A percentile compares a stretch with the other conserved stretches of the same genome.
These are phyloP conservation scores for Cossypha caffra DNA, from an alignment of 2,797 vertebrate species.

Conservation along the genomic window DNA sequence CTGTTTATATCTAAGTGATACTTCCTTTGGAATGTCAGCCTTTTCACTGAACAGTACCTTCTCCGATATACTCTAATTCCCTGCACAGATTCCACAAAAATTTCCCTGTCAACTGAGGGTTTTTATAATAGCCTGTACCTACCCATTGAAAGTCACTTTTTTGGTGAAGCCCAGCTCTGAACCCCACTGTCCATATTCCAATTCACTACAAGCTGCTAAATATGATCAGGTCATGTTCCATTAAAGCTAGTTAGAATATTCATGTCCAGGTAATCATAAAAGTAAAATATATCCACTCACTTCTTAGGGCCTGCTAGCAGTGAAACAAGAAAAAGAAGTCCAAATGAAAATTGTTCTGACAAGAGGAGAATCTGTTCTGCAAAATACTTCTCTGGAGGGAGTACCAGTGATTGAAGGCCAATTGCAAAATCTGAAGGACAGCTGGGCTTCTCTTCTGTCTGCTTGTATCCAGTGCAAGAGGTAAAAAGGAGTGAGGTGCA, in stretches of 20 bases:
- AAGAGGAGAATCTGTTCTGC: conserved; percentile 92
- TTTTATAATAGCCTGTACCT: neutral
- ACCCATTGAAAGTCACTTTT: neutral
- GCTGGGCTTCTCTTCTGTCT: conserved; percentile 90
- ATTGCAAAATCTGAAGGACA: conserved; percentile 91
- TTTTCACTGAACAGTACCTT: neutral
- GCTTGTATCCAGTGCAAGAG: conserved; percentile 95
- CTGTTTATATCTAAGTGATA: neutral
- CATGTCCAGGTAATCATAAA: neutral
- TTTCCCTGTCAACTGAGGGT: neutral
- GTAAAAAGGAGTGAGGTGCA: conserved; percentile 65
- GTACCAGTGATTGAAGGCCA: conserved; percentile 87
- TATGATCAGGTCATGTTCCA: neutral
- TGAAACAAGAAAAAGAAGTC: conserved; percentile 95
- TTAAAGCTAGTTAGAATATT: neutral
- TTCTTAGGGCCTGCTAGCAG: conserved; percentile 85
- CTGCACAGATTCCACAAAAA: neutral
- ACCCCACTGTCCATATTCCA: neutral
- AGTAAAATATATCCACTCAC: neutral
- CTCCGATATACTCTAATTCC: neutral
- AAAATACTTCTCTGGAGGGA: conserved; percentile 93
- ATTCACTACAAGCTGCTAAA: neutral
- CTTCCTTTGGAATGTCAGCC: neutral
- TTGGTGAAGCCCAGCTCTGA: neutral
- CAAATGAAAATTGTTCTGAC: conserved; percentile 93